phyloP scores from a whole-genome alignment of 2,888 invertebrate species.

The Boloria selene region DNA sequence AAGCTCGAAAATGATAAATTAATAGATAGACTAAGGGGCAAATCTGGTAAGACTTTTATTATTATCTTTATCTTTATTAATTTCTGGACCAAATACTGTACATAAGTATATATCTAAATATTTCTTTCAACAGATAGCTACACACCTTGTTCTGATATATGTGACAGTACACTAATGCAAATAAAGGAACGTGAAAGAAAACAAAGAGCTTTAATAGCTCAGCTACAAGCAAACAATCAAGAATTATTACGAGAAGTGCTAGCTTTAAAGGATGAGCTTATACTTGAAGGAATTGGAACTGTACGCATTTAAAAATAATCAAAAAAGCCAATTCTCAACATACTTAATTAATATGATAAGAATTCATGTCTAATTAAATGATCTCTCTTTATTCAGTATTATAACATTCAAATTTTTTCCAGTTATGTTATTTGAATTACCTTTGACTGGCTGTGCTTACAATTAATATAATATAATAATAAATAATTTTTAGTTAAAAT shows the following conservation, averaged over 20 bases:
- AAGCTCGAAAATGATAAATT: conserved; percentile 70
- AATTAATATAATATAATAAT: conserved; percentile 1
- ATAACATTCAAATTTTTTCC: conserved; percentile 8
- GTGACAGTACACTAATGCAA: conserved; percentile 55
- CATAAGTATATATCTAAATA: background rate
- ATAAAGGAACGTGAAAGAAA: conserved; percentile 59
- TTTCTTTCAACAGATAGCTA: conserved; percentile 46
- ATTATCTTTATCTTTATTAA: background rate
- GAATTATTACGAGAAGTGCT: conserved; percentile 58
- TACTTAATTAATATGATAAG: conserved; percentile 16
- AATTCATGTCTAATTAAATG: conserved; percentile 19
- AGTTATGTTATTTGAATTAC: conserved; percentile 5
- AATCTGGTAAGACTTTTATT: conserved; percentile 55
- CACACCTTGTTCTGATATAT: conserved; percentile 59
- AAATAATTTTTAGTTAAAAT: background rate
- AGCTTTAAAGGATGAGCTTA: conserved; percentile 61
- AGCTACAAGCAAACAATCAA: conserved; percentile 61
- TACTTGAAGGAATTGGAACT: conserved; percentile 50
- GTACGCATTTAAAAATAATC: conserved; percentile 29
- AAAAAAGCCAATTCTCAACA: background rate
- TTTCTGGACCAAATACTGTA: background rate
- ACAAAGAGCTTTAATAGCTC: conserved; percentile 57
- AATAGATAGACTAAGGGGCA: conserved; percentile 60
- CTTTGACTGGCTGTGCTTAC: conserved; percentile 14
- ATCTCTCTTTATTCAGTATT: conserved; percentile 22